Evolutionary conservation across 2,113 vertebrate species (phyloP).

Genomic region (Hymenochirus boettgeri): DNA sequence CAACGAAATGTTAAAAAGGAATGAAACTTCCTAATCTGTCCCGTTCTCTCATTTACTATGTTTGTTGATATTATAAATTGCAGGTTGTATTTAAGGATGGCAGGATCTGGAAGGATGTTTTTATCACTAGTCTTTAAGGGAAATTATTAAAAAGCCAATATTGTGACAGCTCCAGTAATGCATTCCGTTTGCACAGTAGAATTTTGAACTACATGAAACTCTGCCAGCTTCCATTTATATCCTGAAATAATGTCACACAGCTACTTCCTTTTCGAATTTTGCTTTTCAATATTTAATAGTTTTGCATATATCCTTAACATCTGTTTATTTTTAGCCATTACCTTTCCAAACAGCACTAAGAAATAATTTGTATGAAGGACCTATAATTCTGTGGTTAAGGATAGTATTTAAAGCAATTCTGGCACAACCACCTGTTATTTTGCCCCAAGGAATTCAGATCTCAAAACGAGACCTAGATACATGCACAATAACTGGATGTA

Average conservation of each 20-base stretch:
- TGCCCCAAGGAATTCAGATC: too few species aligned
- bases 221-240: slow-evolving; percentile 16
- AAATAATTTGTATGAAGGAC: slow-evolving; percentile 3
- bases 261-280: background rate
- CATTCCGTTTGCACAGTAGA: background rate
- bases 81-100: background rate
- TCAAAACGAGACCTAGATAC: too few species aligned
- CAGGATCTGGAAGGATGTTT: slow-evolving; percentile 13
- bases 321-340: background rate
- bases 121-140: slow-evolving; percentile 9
- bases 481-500: too few species aligned
- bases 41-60: background rate
- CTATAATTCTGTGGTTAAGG: too few species aligned
- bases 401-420: too few species aligned
- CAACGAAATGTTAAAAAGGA: too few species aligned
- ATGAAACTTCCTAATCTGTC: background rate
- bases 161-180: slow-evolving; percentile 26
- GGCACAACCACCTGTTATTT: too few species aligned
- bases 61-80: slow-evolving; percentile 16
- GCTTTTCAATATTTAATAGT: slow-evolving; percentile 1
- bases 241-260: slow-evolving; percentile 6
- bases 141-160: slow-evolving; percentile 28
- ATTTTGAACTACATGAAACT: slow-evolving; percentile 2
- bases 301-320: background rate
- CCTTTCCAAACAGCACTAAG: background rate